These are phyloP conservation scores for Helicorthomorpha holstii DNA, from an alignment of 1,140 invertebrate genomes.

Conservation along the genomic window DNA sequence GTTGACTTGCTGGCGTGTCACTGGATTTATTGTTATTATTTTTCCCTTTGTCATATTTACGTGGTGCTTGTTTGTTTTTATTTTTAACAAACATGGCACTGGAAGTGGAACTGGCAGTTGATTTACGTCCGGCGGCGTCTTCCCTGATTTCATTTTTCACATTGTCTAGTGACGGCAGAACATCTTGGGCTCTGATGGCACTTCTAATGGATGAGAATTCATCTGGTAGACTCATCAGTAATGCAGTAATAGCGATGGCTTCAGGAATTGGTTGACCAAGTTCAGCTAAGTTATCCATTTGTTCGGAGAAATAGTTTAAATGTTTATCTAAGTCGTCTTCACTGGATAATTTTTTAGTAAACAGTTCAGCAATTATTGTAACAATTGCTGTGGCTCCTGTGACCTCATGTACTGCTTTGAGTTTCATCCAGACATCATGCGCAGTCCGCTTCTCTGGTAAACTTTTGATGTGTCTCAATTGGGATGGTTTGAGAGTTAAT, in stretches of 20 bases:
- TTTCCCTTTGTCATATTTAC: not conserved
- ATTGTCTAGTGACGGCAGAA: not conserved
- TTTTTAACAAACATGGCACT: not conserved
- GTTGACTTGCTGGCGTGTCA: not conserved
- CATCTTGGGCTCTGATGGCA: not conserved
- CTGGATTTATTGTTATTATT: not conserved
- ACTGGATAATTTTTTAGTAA: not conserved
- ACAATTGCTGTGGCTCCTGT: not conserved
- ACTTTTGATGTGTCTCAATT: not conserved
- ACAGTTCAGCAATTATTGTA: not conserved
- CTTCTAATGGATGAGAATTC: not conserved
- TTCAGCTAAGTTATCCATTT: not conserved
- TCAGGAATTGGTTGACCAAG: not conserved
- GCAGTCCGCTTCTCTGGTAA: not conserved
- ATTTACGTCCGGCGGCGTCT: not conserved
- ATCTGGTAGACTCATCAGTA: not conserved
- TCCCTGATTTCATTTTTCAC: not conserved
- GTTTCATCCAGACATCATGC: not conserved
- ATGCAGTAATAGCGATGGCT: not conserved
- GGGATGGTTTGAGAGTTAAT: not conserved
- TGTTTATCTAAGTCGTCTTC: slow-evolving; percentile 1
- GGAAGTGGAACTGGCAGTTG: not conserved
- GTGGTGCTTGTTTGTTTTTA: not conserved
- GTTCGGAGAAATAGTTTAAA: not conserved
- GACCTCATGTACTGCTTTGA: not conserved